Evolutionary conservation across 1,140 invertebrate species (phyloP).

Genomic region (Conus ventricosus): DNA sequence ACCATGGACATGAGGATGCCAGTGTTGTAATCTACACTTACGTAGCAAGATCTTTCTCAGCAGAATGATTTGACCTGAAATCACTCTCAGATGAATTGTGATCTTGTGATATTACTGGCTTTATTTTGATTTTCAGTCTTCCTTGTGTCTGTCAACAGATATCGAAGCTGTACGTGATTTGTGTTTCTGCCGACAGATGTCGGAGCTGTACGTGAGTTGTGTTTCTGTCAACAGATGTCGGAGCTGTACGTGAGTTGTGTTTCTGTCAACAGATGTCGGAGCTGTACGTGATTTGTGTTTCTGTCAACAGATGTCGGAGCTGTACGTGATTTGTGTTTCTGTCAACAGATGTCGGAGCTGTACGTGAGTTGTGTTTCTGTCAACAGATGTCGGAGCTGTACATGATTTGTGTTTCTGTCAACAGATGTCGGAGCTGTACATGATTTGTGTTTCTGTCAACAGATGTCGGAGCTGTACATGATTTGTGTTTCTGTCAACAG

Average conservation of each 20-base stretch:
- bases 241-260: neutral
- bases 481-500: neutral
- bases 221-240: neutral
- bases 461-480: neutral
- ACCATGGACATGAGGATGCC: too few relatives aligned
- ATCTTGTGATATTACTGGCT: too few relatives aligned
- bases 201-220: neutral
- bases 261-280: too few relatives aligned
- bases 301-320: neutral
- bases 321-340: neutral
- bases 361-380: neutral
- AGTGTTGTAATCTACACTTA: too few relatives aligned
- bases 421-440: too few relatives aligned
- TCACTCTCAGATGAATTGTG: too few relatives aligned
- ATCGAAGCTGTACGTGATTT: neutral
- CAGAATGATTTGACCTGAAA: too few relatives aligned
- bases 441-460: too few relatives aligned
- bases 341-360: too few relatives aligned
- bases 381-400: neutral
- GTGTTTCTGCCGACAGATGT: too few relatives aligned
- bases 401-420: neutral
- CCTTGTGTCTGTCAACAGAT: neutral
- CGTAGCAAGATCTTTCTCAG: too few relatives aligned
- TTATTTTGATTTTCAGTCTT: too few relatives aligned
- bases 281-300: neutral